These are phyloP conservation scores for Scolanthus callimorphus DNA, from an alignment of 92 coral and sea anemone genomes.

Conservation along the genomic window DNA sequence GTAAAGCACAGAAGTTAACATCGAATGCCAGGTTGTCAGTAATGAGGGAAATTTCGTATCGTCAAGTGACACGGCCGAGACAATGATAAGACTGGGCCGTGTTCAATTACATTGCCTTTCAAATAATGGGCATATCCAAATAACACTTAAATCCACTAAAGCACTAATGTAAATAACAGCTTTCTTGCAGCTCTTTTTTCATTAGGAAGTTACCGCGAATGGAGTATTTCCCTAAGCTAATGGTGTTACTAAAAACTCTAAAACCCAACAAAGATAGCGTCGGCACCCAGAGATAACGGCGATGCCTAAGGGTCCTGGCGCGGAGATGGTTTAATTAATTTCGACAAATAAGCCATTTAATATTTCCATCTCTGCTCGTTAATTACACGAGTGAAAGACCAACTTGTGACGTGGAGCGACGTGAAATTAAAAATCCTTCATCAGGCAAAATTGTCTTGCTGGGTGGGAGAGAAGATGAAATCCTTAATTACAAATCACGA, in stretches of 20 bases:
- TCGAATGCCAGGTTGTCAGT: too few species aligned
- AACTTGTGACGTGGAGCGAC: not conserved
- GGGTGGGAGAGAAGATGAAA: not conserved
- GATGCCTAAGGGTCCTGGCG: too few species aligned
- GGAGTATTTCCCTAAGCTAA: too few species aligned
- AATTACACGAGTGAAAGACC: not conserved
- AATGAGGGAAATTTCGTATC: too few species aligned
- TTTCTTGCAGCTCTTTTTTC: slow-evolving; percentile 15
- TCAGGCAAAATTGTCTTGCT: not conserved
- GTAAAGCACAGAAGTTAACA: too few species aligned
- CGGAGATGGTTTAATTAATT: not conserved
- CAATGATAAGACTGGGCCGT: slow-evolving; percentile 9
- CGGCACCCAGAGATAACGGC: too few species aligned
- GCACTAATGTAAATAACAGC: slow-evolving; percentile 30
- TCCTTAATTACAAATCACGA: not conserved
- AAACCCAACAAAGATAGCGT: too few species aligned
- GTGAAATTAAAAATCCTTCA: not conserved
- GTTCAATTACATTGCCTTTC: slow-evolving; percentile 60
- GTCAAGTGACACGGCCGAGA: too few species aligned
- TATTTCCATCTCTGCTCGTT: not conserved
- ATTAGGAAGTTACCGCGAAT: too few species aligned
- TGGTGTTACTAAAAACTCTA: too few species aligned
- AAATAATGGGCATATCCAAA: slow-evolving; percentile 60
- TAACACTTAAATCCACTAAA: slow-evolving; percentile 56
- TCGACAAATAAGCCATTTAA: not conserved